Base-by-base conservation (phyloP, 2,797 vertebrate genomes). In the Hapalemur alaotrensis region DNA sequence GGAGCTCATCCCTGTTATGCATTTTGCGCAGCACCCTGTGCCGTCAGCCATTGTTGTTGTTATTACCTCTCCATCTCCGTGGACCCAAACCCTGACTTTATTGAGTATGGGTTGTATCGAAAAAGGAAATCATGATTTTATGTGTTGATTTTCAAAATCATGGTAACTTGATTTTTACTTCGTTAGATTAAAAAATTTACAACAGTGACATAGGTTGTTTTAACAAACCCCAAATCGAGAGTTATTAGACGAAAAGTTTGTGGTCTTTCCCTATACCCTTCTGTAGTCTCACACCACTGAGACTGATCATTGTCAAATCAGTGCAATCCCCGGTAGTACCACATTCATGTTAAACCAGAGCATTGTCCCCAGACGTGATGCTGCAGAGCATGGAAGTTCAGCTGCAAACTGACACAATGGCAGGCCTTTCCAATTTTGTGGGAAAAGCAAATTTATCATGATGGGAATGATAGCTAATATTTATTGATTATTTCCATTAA, bases 141-240 rank as follows among this genome's bases (percentile, higher is more conserved):
- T 22, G 22, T 92, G 75, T 80, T 63, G 28, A 48, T 59, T 80
- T 96, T 78, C 46, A 50, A 79, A 75, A 52, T 76, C 43, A 61
- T 20, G 1, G 12, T 54, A 65, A 80, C 38, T 67, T 79, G 65
- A 35, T 28, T 82, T 92, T 91, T 72, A 94, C 17, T 48, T 90
- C 43, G 35, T 57, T 52, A 54, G 32, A 54, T 48, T 52, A 28
- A 25, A 93, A 67, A 28, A 41, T 11, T 7, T 43, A 18, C 25
- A 90, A 13, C n/a, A 43, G 46, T 75, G 57, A 35, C 28, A 22
- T 8, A 17, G 32, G 13, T 5, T 75, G 18, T 57, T 84, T 57
- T 50, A 87, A 46, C 14, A 79, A 72, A 61, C n/a, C 20, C 4
- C 85, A 84, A 63, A 2, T n/a, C 18, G 2, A 63, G 30, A 54